phyloP scores from a whole-genome alignment of 2,797 vertebrate species.

The Garrulus glandarius region DNA sequence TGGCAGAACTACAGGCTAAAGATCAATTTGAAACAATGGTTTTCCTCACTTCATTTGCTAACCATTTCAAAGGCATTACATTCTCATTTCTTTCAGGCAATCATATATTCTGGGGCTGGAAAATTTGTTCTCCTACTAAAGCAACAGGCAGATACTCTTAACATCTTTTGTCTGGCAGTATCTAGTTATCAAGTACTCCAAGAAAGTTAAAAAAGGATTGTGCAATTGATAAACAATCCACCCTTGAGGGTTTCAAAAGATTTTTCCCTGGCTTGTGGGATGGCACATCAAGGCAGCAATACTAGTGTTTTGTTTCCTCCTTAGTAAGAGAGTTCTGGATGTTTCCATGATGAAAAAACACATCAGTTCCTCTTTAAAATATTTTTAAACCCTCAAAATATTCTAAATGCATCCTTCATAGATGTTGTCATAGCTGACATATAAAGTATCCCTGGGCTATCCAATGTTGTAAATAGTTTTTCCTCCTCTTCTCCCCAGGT shows the following conservation, averaged over 20 bases:
- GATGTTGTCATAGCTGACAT: not conserved
- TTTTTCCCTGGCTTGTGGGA: not conserved
- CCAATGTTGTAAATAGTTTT: not conserved
- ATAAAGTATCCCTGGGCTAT: not conserved
- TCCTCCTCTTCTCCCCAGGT: not conserved
- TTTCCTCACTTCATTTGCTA: slow-evolving; percentile 61
- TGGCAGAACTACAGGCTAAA: slow-evolving; percentile 18
- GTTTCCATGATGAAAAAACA: not conserved
- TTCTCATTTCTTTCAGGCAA: slow-evolving; percentile 17
- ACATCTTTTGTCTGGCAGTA: not conserved
- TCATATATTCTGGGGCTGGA: not conserved
- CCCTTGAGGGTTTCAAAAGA: not conserved
- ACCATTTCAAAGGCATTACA: slow-evolving; percentile 9
- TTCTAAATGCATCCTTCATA: not conserved
- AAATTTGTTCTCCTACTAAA: not conserved
- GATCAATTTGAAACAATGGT: slow-evolving; percentile 19
- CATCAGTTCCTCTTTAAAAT: not conserved
- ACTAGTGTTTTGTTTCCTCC: not conserved
- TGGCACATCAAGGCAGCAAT: not conserved
- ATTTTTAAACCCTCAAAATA: not conserved
- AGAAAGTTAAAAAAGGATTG: not conserved
- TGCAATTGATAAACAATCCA: not conserved
- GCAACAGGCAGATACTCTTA: not conserved
- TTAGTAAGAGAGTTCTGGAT: not conserved
- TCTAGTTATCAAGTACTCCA: not conserved